Base-by-base conservation (phyloP, 1,140 invertebrate species). In the Drosophila kepulauana region DNA sequence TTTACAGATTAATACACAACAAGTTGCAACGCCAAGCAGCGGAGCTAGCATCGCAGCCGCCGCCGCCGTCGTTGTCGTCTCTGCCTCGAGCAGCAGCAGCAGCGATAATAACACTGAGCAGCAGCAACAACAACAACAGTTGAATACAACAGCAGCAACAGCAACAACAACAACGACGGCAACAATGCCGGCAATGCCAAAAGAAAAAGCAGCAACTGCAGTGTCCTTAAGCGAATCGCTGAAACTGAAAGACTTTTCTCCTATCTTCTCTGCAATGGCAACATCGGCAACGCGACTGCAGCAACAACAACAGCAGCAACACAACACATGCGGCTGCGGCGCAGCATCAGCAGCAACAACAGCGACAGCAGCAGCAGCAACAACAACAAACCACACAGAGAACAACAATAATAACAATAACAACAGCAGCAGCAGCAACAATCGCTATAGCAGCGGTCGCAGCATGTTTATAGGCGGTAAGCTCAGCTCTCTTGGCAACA, bases 121-220 rank as follows among this genome's bases (percentile, higher is more conserved):
- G 51, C 69, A 81, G 56, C 62, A 62, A 4, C 64, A 65, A 1
- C 74, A 74, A n/a, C 72, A 76, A 48, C 71, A 65, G 51, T 64
- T 79, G 28, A 80, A 66, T 20, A 78, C 35, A 38, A 10, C 35
- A 10, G 79, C 75, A 54, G 64, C 74, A 11, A 52, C 30, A 16
- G 48, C 58, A 38, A 43, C 71, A 35, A 61, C 75, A 71, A 62
- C 81, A 56, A 64, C 67, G 30, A 43, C 74, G 74, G 81, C 85
- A 79, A 88, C 85, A 67, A 92, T 92, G 91, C 91, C 91, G 82
- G 91, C 91, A 72, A 92, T 92, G 91, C 87, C 91, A 80, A 92
- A 92, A 79, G 91, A 92, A 66, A 92, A 92, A 84, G 71, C 89
- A 41, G 62, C 91, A 78, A 78, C 82, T 51, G 71, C 91, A 70